A percentile compares a stretch with the other conserved stretches of the same genome.
Evolutionary conservation across 2,113 vertebrate species (phyloP).

Genomic region (rabbit (Oryctolagus cuniculus)): mOryCun1.1 NC_091453.1:94924001-94924500

Average conservation of each 20-base stretch:
- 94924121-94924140: not conserved
- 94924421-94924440: not conserved
- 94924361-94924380: conserved; percentile 4
- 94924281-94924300: not conserved
- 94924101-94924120: not conserved
- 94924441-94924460: no score
- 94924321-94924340: not conserved
- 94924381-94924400: conserved; percentile 8
- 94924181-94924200: not conserved
- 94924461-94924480: no score
- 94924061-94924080: not conserved
- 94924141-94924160: not conserved
- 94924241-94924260: not conserved
- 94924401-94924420: not conserved
- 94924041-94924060: not conserved
- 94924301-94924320: not conserved
- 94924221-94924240: not conserved
- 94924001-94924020: not conserved
- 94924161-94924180: not conserved
- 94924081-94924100: not conserved
- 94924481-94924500: no score
- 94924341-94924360: conserved; percentile 10
- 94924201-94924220: not conserved
- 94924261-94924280: conserved; percentile 14
- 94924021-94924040: not conserved